Evolutionary conservation across 2,888 invertebrate species (phyloP).

Genomic region (Linnaemya vulpina): DNA sequence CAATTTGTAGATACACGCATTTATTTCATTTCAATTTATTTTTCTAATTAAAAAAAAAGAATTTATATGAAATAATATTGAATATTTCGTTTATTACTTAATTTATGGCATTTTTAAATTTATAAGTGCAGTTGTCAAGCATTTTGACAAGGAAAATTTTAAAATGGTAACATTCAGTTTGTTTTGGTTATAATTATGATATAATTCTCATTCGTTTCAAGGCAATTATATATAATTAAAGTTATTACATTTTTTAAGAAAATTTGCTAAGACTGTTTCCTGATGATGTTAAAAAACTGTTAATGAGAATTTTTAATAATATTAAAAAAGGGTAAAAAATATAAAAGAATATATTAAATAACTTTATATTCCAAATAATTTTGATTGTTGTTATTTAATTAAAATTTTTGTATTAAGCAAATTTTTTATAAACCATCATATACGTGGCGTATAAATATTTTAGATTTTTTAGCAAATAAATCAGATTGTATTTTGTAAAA

Average conservation of each 20-base stretch:
- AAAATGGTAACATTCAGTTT: no score
- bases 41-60: constrained; percentile 25
- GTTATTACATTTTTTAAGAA: no score
- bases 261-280: no score
- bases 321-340: no score
- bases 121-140: neutral
- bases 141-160: no score
- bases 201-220: no score
- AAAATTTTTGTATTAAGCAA: constrained; percentile 6
- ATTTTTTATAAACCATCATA: constrained; percentile 14
- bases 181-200: no score
- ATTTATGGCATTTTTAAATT: neutral
- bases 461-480: constrained; percentile 45
- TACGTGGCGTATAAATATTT: neutral
- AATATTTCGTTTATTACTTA: neutral
- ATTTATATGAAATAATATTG: constrained; percentile 12
- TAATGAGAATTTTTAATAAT: no score
- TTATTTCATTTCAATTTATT: constrained; percentile 16
- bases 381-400: neutral
- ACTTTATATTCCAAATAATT: neutral
- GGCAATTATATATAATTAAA: no score
- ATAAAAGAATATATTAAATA: no score
- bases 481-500: constrained; percentile 28
- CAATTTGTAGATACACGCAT: constrained; percentile 16
- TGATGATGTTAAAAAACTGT: no score